Conservation (phyloP, 1,140 invertebrate genomes). For the silkworm (Bombyx mori) region DNA sequence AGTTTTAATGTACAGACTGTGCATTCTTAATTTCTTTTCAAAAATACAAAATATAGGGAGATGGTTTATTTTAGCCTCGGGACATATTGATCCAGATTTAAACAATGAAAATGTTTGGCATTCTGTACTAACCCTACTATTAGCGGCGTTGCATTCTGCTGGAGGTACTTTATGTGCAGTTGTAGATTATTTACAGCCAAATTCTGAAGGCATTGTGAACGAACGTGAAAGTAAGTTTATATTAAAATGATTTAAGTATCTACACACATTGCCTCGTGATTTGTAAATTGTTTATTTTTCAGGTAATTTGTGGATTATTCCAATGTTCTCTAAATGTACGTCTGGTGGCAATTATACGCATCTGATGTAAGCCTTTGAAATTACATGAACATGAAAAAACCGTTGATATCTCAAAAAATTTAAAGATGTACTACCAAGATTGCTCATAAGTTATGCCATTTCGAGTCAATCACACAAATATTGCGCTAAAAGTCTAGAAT, state of each 20-base stretch:
- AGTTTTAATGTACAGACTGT: conserved; percentile 2
- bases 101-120: conserved; percentile 56
- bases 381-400: too few species aligned
- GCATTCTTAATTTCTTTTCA: conserved; percentile 1
- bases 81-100: conserved; percentile 51
- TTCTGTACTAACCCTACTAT: conserved; percentile 31
- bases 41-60: neutral
- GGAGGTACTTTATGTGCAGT: conserved; percentile 42
- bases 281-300: conserved; percentile 11
- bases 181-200: conserved; percentile 37
- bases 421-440: neutral
- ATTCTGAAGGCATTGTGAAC: conserved; percentile 22
- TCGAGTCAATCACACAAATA: neutral
- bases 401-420: neutral
- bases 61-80: conserved; percentile 33
- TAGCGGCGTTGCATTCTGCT: conserved; percentile 29
- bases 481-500: neutral
- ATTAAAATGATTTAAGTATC: neutral
- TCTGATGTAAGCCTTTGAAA: conserved; percentile 34
- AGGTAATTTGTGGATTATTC: conserved; percentile 59
- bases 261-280: neutral
- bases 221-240: conserved; percentile 41
- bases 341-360: conserved; percentile 43
- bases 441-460: neutral
- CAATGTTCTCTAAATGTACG: conserved; percentile 55